Evolutionary conservation across 2,797 vertebrate species (phyloP).

Genomic region (Eulemur mongoz): DNA sequence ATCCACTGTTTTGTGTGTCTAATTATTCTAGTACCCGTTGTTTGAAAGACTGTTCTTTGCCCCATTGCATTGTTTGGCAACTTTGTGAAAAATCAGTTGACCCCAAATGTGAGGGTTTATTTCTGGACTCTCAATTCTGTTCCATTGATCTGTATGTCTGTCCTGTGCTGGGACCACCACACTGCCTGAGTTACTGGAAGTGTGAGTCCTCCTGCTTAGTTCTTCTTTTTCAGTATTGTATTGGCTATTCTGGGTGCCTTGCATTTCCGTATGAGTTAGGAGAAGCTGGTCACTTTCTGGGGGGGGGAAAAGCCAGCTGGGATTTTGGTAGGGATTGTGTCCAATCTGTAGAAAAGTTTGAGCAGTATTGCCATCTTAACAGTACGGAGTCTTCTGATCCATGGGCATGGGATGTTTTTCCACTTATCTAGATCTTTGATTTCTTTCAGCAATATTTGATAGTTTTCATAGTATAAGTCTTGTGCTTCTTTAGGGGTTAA

Average conservation of each 20-base stretch:
- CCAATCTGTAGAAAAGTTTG: neutral
- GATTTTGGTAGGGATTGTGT: neutral
- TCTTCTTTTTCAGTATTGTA: neutral
- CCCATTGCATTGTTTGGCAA: too few species aligned
- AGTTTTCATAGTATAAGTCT: neutral
- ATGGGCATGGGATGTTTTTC: neutral
- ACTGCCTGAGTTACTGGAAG: too few species aligned
- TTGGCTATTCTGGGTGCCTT: neutral
- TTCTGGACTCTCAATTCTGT: neutral
- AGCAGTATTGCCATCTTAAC: neutral
- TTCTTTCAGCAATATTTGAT: neutral
- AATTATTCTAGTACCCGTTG: neutral
- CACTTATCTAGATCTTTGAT: neutral
- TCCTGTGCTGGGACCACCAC: accelerated
- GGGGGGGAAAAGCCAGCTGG: neutral
- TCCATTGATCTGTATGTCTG: neutral
- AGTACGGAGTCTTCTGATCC: neutral
- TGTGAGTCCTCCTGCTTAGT: neutral
- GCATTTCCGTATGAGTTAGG: neutral
- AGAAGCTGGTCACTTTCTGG: neutral
- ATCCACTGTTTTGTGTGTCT: neutral
- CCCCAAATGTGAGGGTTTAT: neutral
- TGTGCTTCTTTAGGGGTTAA: neutral
- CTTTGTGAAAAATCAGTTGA: neutral
- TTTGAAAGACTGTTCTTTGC: neutral